Evolutionary conservation across 2,888 invertebrate genomes (phyloP).

Genomic region (Tricholauxania praeusta): DNA sequence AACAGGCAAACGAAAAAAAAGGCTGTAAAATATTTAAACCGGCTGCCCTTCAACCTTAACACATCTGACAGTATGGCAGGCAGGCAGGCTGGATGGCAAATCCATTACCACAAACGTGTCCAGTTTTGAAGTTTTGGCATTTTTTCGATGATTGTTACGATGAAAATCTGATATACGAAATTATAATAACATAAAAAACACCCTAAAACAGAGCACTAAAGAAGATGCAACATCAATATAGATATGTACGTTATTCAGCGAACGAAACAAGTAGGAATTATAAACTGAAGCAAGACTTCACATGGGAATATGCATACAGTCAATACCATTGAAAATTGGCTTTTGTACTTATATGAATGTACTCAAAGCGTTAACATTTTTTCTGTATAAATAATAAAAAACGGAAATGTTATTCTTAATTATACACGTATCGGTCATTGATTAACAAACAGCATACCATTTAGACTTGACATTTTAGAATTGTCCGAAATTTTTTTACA

Average conservation of each 20-base stretch:
- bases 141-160: conserved; percentile 41
- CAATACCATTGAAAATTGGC: no score
- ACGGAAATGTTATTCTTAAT: no score
- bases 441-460: not conserved
- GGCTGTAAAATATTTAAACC: not conserved
- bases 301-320: no score
- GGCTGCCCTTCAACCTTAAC: conserved; percentile 31
- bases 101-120: conserved; percentile 12
- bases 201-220: conserved; percentile 36
- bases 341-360: no score
- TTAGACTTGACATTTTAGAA: conserved; percentile 1
- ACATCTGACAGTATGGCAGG: not conserved
- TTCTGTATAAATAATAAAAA: not conserved
- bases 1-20: conserved; percentile 11
- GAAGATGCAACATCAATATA: not conserved
- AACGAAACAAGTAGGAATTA: no score
- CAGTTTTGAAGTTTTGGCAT: conserved; percentile 22
- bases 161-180: conserved; percentile 46
- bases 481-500: not conserved
- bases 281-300: no score
- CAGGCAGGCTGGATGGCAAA: conserved; percentile 5
- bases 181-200: conserved; percentile 46
- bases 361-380: not conserved
- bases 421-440: no score
- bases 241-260: no score